These are phyloP conservation scores for Misgurnus anguillicaudatus DNA, from an alignment of 2,113 vertebrate species.

Conservation along the genomic window DNA sequence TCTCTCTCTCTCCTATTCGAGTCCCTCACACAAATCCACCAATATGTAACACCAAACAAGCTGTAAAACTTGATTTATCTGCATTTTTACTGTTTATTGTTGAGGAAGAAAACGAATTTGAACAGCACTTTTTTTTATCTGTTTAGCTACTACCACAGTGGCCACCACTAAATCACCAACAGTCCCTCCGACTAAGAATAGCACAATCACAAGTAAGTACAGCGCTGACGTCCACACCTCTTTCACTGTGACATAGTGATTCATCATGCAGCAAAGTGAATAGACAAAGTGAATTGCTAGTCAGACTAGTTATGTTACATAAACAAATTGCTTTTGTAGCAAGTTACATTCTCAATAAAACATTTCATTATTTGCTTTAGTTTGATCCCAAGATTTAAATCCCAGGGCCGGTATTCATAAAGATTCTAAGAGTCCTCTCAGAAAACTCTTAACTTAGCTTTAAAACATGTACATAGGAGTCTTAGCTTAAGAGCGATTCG, in stretches of 20 bases:
- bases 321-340: background rate
- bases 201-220: conserved; percentile 39
- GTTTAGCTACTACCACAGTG: background rate
- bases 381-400: no score
- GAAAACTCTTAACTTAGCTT: no score
- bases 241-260: background rate
- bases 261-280: background rate
- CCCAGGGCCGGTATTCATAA: no score
- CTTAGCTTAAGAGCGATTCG: no score
- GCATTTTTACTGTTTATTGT: conserved; percentile 2
- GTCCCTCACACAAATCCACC: no score
- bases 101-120: background rate
- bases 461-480: no score
- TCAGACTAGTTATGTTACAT: background rate
- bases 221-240: background rate
- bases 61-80: background rate
- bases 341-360: no score
- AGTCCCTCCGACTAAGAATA: background rate
- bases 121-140: background rate
- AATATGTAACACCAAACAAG: background rate
- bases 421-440: no score
- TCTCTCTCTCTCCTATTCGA: no score
- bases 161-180: background rate
- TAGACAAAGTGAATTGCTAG: background rate
- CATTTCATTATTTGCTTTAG: no score